Evolutionary conservation across 1,140 invertebrate genomes (phyloP).

Genomic region (Drosophila carrolli): DNA sequence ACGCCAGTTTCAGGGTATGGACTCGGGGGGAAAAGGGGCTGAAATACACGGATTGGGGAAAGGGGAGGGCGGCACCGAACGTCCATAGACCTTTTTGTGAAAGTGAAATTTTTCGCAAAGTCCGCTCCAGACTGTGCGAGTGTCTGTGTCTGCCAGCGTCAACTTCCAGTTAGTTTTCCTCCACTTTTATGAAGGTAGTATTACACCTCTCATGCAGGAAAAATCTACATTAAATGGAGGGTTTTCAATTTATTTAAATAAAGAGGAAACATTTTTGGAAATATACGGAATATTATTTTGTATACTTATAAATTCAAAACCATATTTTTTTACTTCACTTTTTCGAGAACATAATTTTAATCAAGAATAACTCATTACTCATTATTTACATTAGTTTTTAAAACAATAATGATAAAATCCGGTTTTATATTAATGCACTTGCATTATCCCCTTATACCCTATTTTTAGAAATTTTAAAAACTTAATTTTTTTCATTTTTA

Average conservation of each 20-base stretch:
- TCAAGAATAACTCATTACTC: too few relatives aligned
- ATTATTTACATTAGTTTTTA: too few relatives aligned
- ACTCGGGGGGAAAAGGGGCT: not conserved
- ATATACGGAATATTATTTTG: not conserved
- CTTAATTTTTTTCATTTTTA: too few relatives aligned
- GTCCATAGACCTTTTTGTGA: constrained; percentile 79
- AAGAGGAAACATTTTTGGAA: too few relatives aligned
- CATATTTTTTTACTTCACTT: too few relatives aligned
- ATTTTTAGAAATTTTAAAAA: too few relatives aligned
- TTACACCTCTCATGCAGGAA: not conserved
- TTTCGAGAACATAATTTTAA: too few relatives aligned
- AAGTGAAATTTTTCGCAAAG: constrained; percentile 71
- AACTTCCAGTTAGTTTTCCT: constrained; percentile 60
- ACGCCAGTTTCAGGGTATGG: constrained; percentile 49
- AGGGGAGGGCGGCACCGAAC: constrained; percentile 18
- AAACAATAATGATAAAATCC: too few relatives aligned
- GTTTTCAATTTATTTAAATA: not conserved
- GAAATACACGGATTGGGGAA: not conserved
- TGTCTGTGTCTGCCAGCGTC: constrained; percentile 32
- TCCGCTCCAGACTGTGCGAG: constrained; percentile 19
- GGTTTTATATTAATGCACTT: too few relatives aligned
- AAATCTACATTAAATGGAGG: not conserved
- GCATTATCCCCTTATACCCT: too few relatives aligned
- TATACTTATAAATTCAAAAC: not conserved
- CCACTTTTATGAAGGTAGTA: constrained; percentile 20